Percentiles rank a stretch among this genome's conserved stretches.
Conservation (phyloP, 2,888 invertebrate species). For the Conus canariensis region DNA sequence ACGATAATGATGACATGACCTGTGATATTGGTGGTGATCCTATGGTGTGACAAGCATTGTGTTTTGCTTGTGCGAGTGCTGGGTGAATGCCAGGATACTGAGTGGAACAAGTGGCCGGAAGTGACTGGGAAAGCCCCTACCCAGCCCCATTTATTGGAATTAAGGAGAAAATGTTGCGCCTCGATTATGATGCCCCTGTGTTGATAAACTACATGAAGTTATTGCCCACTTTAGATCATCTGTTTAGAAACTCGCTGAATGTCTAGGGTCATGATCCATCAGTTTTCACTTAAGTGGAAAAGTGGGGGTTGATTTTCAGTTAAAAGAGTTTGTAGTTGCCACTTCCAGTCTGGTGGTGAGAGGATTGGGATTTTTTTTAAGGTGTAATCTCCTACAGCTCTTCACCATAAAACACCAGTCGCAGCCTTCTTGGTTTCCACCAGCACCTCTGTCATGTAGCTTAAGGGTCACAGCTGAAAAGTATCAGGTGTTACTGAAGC, state of each 20-base stretch:
- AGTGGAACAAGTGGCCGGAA: not conserved
- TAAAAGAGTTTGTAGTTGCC: not conserved
- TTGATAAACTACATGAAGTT: not conserved
- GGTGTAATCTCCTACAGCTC: not conserved
- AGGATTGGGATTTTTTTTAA: not conserved
- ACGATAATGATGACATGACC: constrained; percentile 30
- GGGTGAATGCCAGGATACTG: constrained; percentile 1
- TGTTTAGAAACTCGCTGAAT: not conserved
- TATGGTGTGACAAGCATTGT: not conserved
- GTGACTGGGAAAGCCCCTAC: not conserved
- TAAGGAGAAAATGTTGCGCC: not conserved
- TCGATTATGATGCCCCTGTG: not conserved
- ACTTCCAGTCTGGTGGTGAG: not conserved
- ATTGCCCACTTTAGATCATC: not conserved
- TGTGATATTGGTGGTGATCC: constrained; percentile 41
- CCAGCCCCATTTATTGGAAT: not conserved
- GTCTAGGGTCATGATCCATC: not conserved
- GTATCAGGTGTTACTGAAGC: no score
- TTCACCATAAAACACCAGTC: not conserved
- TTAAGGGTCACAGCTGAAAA: no score
- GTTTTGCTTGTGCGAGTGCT: not conserved
- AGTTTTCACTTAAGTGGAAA: not conserved
- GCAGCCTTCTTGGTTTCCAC: not conserved
- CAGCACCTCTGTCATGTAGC: no score
- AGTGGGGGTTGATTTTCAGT: not conserved